A percentile compares a stretch with the other conserved stretches of the same genome.
Evolutionary conservation across 2,797 vertebrate species (phyloP).

Genomic region (Enoplosus armatus): DNA sequence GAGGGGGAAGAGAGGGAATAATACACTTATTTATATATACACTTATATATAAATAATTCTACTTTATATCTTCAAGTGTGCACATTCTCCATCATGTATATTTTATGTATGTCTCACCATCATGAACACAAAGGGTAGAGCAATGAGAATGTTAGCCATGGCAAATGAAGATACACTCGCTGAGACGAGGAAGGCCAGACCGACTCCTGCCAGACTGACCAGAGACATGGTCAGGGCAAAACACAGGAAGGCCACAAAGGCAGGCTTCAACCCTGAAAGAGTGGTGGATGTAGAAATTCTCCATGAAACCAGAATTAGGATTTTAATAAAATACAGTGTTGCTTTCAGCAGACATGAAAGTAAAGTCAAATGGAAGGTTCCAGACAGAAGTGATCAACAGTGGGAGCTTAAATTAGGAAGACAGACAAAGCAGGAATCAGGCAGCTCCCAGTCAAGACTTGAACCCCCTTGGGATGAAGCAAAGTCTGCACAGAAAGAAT

Average conservation of each 20-base stretch:
- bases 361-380: slow-evolving; percentile 19
- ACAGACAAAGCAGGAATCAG: background rate
- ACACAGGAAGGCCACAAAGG: slow-evolving; percentile 78
- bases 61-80: background rate
- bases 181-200: slow-evolving; percentile 86
- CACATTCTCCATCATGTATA: background rate
- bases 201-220: slow-evolving; percentile 84
- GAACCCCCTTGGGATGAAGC: background rate
- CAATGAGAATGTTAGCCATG: slow-evolving; percentile 86
- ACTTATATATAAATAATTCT: no score
- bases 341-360: background rate
- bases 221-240: slow-evolving; percentile 84
- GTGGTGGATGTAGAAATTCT: background rate
- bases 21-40: no score
- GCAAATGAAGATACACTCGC: slow-evolving; percentile 85
- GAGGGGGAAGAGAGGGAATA: background rate
- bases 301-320: background rate
- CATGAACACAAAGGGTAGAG: slow-evolving; percentile 89
- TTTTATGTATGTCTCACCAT: slow-evolving; percentile 80
- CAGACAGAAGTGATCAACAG: slow-evolving; percentile 3
- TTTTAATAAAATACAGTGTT: background rate
- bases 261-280: slow-evolving; percentile 81
- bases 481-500: background rate
- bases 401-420: background rate
- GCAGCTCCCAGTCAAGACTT: slow-evolving; percentile 1